These are phyloP conservation scores for Heliconius ismenius DNA, from an alignment of 2,888 invertebrate genomes.

Conservation along the genomic window DNA sequence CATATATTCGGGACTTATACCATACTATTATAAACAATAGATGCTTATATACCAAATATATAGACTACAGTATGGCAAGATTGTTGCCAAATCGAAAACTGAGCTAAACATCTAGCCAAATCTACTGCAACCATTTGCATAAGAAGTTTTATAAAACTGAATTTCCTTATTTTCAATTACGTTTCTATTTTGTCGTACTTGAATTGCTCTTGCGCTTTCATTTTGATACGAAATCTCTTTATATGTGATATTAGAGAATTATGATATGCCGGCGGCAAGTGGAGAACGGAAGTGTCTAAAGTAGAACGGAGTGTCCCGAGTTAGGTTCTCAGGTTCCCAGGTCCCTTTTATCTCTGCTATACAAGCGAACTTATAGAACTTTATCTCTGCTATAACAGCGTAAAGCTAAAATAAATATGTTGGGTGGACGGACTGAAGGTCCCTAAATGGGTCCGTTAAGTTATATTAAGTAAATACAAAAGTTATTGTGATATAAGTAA, in stretches of 20 bases:
- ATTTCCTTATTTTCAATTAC: conserved; percentile 41
- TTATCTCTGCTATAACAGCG: no score
- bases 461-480: no score
- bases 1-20: conserved; percentile 25
- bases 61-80: conserved; percentile 53
- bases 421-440: no score
- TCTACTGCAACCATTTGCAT: conserved; percentile 44
- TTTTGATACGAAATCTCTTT: conserved; percentile 9
- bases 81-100: conserved; percentile 74
- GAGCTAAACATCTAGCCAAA: conserved; percentile 51
- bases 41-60: conserved; percentile 33
- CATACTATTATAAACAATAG: conserved; percentile 27
- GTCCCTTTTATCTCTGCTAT: not conserved
- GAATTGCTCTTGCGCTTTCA: conserved; percentile 18
- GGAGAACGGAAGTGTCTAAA: no score
- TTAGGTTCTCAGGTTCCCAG: not conserved
- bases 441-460: no score
- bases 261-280: not conserved
- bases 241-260: not conserved
- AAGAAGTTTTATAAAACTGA: conserved; percentile 42
- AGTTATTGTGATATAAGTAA: no score
- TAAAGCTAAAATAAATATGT: no score
- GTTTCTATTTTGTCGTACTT: conserved; percentile 28
- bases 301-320: no score
- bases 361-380: no score